Evolutionary conservation across 2,797 vertebrate species (phyloP).

Genomic region (Myiotriccus ornatus): DNA sequence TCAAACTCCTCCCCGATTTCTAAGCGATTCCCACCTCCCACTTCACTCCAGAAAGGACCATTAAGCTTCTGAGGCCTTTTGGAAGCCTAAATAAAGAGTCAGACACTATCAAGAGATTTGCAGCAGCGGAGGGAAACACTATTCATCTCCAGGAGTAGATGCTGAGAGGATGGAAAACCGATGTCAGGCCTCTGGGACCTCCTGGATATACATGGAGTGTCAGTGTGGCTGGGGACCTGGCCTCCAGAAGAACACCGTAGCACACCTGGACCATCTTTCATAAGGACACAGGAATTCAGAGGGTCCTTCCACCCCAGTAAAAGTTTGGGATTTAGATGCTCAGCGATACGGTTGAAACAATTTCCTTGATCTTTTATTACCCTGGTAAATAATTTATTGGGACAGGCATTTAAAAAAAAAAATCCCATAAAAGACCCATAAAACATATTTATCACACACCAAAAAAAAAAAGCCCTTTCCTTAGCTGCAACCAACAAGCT

Average conservation of each 20-base stretch:
- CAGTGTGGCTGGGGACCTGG: background rate
- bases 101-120: background rate
- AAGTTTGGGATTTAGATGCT: slow-evolving; percentile 74
- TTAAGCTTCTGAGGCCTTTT: background rate
- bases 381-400: slow-evolving; percentile 78
- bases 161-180: background rate
- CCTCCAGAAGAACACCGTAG: background rate
- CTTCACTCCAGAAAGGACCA: background rate
- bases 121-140: background rate
- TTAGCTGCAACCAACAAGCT: slow-evolving; percentile 62
- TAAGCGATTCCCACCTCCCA: background rate
- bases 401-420: slow-evolving; percentile 67
- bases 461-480: background rate
- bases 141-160: background rate
- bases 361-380: slow-evolving; percentile 77
- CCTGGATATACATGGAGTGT: background rate
- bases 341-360: slow-evolving; percentile 53
- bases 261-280: background rate
- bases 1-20: background rate
- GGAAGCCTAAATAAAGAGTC: background rate
- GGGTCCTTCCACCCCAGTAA: slow-evolving; percentile 55
- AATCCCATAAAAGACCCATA: slow-evolving; percentile 75
- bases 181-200: background rate
- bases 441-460: slow-evolving; percentile 72
- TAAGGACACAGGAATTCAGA: background rate